Percentiles rank a stretch among this genome's conserved stretches.
phyloP scores from a whole-genome alignment of 2,113 vertebrate genomes.

The Neolamprologus caudopunctatus region DNA sequence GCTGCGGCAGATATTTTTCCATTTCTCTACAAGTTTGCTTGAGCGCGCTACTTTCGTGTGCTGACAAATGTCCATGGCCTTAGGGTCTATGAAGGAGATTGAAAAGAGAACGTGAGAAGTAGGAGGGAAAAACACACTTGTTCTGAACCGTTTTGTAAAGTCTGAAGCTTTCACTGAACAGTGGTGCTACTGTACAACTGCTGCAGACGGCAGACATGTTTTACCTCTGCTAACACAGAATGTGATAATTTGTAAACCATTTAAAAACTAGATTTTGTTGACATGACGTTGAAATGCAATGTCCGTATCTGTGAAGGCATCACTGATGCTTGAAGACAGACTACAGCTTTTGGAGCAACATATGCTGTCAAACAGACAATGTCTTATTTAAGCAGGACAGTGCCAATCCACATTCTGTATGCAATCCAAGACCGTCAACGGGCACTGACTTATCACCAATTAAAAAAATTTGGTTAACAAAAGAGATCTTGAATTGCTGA shows the following conservation, averaged over 20 bases:
- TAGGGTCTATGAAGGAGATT: not conserved
- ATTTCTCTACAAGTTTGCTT: not conserved
- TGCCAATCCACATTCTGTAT: not conserved
- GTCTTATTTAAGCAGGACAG: not conserved
- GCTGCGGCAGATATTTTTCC: constrained; percentile 9
- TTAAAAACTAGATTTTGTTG: not conserved
- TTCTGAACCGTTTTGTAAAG: not conserved
- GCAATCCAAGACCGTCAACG: not conserved
- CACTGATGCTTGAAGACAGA: not conserved
- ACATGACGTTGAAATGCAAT: not conserved
- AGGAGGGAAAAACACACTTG: not conserved
- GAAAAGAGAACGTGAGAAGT: not conserved
- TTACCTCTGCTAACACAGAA: not conserved
- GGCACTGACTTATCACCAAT: not conserved
- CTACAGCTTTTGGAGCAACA: not conserved
- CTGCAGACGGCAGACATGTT: not conserved
- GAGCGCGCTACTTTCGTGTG: not conserved
- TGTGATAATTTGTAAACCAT: not conserved
- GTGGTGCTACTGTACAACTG: not conserved
- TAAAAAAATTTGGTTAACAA: not conserved
- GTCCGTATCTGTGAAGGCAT: not conserved
- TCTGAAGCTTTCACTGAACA: not conserved
- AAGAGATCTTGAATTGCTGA: not conserved
- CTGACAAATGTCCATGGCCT: constrained; percentile 4
- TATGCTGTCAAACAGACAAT: not conserved